Percentiles rank a stretch among this genome's conserved stretches.
Evolutionary conservation across 2,888 invertebrate genomes (phyloP).

Genomic region (Chrysolina americana): DNA sequence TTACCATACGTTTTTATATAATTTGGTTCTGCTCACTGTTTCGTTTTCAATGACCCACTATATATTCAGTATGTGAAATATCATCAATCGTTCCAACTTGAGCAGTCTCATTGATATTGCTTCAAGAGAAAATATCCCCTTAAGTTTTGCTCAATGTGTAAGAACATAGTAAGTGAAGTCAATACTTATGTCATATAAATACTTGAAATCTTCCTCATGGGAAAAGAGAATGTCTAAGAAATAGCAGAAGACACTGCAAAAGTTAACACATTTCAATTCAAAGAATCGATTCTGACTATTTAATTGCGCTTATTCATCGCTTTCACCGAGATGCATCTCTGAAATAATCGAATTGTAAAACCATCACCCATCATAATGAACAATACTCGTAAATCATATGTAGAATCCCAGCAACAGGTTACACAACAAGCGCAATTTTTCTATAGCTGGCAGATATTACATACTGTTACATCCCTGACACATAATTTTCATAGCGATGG

Average conservation of each 20-base stretch:
- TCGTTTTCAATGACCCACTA: no score
- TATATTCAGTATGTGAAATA: no score
- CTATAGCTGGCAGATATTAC: conserved; percentile 12
- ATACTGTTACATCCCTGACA: conserved; percentile 31
- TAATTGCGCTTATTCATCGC: neutral
- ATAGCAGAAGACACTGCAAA: neutral
- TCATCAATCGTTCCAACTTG: no score
- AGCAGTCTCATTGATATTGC: no score
- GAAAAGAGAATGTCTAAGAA: no score
- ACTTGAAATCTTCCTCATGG: no score
- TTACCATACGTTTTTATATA: no score
- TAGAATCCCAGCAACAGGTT: neutral
- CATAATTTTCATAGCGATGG: conserved; percentile 24
- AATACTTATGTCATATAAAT: no score
- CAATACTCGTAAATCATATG: conserved; percentile 2
- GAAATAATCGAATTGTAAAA: neutral
- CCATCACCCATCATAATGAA: conserved; percentile 1
- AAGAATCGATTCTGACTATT: neutral
- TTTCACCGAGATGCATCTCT: neutral
- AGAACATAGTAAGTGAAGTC: no score
- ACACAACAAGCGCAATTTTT: conserved; percentile 20
- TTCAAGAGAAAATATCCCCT: no score
- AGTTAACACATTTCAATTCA: neutral
- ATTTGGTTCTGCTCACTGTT: no score
- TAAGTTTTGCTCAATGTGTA: no score